These are phyloP conservation scores for Atherix ibis DNA, from an alignment of 2,888 invertebrate genomes.

Conservation along the genomic window DNA sequence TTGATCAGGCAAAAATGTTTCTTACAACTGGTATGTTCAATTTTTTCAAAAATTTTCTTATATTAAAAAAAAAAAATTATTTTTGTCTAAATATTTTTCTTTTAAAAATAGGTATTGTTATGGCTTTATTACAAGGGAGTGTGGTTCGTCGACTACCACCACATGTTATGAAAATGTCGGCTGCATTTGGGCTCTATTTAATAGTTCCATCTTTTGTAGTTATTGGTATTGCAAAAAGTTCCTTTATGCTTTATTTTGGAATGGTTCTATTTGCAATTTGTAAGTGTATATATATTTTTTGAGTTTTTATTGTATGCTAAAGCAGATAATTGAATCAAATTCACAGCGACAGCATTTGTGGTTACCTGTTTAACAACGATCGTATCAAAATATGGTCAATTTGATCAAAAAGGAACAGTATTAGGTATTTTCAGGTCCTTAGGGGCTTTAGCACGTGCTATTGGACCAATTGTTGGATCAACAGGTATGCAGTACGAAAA, in stretches of 20 bases:
- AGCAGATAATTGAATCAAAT: constrained; percentile 10
- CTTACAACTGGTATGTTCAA: constrained; percentile 59
- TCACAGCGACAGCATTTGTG: constrained; percentile 71
- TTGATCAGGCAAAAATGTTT: constrained; percentile 98
- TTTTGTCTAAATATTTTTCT: constrained; percentile 7
- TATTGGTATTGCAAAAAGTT: constrained; percentile 54
- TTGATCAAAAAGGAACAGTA: constrained; percentile 76
- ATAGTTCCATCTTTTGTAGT: constrained; percentile 76
- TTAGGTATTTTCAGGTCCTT: constrained; percentile 89
- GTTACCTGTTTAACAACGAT: constrained; percentile 90
- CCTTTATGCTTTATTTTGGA: constrained; percentile 57
- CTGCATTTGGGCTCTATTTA: constrained; percentile 59
- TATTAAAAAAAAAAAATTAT: background rate
- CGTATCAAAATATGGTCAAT: constrained; percentile 68
- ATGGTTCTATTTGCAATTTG: constrained; percentile 79
- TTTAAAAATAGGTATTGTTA: constrained; percentile 61
- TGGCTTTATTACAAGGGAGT: constrained; percentile 82
- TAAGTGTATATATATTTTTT: constrained; percentile 37
- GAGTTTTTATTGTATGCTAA: constrained; percentile 1
- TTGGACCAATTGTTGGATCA: constrained; percentile 81
- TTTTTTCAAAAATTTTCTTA: constrained; percentile 3
- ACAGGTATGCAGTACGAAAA: constrained; percentile 39
- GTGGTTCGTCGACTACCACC: constrained; percentile 68
- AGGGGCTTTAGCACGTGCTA: constrained; percentile 82
- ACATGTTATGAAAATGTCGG: constrained; percentile 52